Evolutionary conservation across 2,888 invertebrate species (phyloP), one percentile per base, ranked within the genome.

Genomic region (Gymnocheta viridis): DNA sequence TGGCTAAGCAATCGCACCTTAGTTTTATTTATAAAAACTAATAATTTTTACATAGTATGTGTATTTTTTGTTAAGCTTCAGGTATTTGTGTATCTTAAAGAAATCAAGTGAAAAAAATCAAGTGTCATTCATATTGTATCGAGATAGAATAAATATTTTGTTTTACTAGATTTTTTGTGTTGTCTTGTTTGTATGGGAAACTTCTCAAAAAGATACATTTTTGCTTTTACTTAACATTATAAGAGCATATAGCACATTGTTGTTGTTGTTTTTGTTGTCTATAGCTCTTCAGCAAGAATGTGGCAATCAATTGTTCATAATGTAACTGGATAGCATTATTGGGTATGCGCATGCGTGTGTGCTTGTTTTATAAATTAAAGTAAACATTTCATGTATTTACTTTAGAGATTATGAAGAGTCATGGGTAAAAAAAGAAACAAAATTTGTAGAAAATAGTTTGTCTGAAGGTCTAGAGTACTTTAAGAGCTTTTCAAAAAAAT

Each of bases 91-190:
- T 51, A 35, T 78, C 35, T 73, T 12, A 47, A 14, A 62, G 60
- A 73, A 64, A 82, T 77, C 81, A 56, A 32, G n/a, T 24, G 19
- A 27, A 62, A 66, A 38, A 82, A 82, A 67, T 77, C 80, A 83
- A 79, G 76, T 83, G 80, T 80, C 83, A 83, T 72, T 76, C 83
- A 83, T 79, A 58, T 79, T 74, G 70, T 80, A 83, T 49, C 70
- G 66, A 74, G 79, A 64, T 58, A 74, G 69, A 69, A 82, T 74
- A 79, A 82, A 82, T 74, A 82, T 82, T 79, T 79, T 58, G 56
- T 69, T 49, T 78, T 72, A 66, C 70, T 51, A 70, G 6, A 49
- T 54, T 35, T 47, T 44, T 72, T 62, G 17, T 51, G 44, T 44
- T 3, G 22, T 19, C n/a, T 27, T 29, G 44, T 9, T n/a, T 58